These are phyloP conservation scores for Dasysyrphus tricinctus DNA, from an alignment of 2,888 invertebrate species.

Conservation along the genomic window DNA sequence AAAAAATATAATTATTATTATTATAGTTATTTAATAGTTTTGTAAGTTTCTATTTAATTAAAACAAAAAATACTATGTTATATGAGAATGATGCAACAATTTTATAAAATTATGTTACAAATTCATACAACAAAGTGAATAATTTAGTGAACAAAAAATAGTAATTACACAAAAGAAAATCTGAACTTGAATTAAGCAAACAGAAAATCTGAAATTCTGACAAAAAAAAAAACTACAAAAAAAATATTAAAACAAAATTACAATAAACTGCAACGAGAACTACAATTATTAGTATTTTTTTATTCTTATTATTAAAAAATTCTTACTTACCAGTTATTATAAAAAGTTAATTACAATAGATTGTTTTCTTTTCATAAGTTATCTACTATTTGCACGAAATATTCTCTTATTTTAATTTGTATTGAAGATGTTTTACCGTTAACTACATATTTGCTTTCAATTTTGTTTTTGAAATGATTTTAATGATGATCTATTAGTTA, in stretches of 20 bases:
- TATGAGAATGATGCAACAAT: conserved; percentile 68
- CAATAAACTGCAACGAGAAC: conserved; percentile 66
- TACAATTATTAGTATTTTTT: conserved; percentile 39
- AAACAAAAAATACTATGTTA: conserved; percentile 50
- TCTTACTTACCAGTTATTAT: conserved; percentile 33
- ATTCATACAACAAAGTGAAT: conserved; percentile 67
- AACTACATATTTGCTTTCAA: conserved; percentile 38
- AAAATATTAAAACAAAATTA: conserved; percentile 31
- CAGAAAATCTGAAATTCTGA: conserved; percentile 59
- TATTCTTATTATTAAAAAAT: conserved; percentile 7
- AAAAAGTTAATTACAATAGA: conserved; percentile 16
- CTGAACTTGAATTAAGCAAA: conserved; percentile 40
- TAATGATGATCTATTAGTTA: conserved; percentile 55
- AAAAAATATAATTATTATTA: conserved; percentile 59
- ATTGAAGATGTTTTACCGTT: conserved; percentile 14
- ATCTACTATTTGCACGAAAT: conserved; percentile 39
- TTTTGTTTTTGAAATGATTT: conserved; percentile 61
- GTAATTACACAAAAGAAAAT: conserved; percentile 2
- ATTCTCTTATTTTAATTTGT: conserved; percentile 34
- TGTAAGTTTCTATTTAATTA: conserved; percentile 75
- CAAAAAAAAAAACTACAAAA: conserved; percentile 42
- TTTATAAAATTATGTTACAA: conserved; percentile 54
- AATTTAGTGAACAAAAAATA: conserved; percentile 44
- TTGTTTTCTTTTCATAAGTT: conserved; percentile 42
- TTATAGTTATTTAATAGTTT: conserved; percentile 76